Conservation (phyloP, 2,888 invertebrate species). For the Nemurella pictetii region DNA sequence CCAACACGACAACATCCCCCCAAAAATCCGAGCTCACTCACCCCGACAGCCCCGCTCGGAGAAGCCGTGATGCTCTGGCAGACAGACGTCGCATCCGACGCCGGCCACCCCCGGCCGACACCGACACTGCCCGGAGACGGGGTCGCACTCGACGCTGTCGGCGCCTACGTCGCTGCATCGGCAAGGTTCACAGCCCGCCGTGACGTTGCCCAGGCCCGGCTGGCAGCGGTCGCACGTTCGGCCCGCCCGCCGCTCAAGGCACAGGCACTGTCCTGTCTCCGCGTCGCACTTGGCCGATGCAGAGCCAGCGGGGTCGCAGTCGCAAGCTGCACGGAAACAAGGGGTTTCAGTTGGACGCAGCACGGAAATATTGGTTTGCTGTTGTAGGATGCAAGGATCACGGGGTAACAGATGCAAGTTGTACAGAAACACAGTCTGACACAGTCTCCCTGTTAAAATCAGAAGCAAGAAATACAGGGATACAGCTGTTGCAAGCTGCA, state of each 20-base stretch:
- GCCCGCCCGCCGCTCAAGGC: slow-evolving; percentile 70
- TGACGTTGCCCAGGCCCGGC: slow-evolving; percentile 72
- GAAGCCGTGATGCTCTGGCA: slow-evolving; percentile 71
- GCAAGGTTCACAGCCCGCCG: slow-evolving; percentile 79
- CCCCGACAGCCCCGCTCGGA: slow-evolving; percentile 66
- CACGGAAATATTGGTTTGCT: no score
- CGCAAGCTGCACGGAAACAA: slow-evolving; percentile 60
- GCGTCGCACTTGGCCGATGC: slow-evolving; percentile 69
- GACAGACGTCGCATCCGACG: slow-evolving; percentile 73
- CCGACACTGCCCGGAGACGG: slow-evolving; percentile 73
- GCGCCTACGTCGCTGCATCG: slow-evolving; percentile 75
- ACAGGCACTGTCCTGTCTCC: slow-evolving; percentile 74
- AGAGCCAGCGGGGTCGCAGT: slow-evolving; percentile 77
- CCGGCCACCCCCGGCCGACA: slow-evolving; percentile 80
- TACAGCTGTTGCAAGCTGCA: no score
- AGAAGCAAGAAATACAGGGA: no score
- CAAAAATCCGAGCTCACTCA: slow-evolving; percentile 55
- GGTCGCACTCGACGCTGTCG: slow-evolving; percentile 68
- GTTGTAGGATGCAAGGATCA: no score
- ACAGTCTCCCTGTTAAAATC: no score
- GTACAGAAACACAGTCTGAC: no score
- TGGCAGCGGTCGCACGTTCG: slow-evolving; percentile 71
- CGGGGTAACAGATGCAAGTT: no score
- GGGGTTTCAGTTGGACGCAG: no score
- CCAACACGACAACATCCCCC: neutral